Percentiles rank a stretch among this genome's conserved stretches.
Conservation (phyloP, 2,797 vertebrate genomes). For the Lepilemur septentrionalis region DNA sequence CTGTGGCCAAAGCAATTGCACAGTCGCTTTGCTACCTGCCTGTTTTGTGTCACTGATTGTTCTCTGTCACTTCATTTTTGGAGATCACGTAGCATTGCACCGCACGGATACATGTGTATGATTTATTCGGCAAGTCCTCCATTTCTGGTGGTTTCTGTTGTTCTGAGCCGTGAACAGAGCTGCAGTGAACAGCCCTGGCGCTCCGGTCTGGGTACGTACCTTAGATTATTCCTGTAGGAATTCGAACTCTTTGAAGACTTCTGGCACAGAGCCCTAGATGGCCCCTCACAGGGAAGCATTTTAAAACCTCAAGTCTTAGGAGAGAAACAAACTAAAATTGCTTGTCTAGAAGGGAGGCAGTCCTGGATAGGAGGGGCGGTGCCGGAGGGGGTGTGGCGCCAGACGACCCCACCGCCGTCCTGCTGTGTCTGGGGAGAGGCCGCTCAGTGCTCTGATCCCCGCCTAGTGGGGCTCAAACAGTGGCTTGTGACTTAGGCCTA, state of each 20-base stretch:
- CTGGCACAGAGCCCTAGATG: background rate
- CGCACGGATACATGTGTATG: too few relatives aligned
- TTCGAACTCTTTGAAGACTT: background rate
- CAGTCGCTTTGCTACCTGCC: background rate
- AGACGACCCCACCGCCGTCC: background rate
- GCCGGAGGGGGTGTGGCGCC: rapidly evolving
- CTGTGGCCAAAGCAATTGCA: background rate
- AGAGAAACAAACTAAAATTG: background rate
- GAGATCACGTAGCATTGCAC: background rate
- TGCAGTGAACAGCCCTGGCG: background rate
- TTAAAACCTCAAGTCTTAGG: background rate
- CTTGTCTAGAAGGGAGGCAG: background rate
- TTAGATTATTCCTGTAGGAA: background rate
- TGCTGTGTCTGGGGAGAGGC: background rate
- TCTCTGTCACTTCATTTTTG: background rate
- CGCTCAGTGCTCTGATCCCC: background rate
- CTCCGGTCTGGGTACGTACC: background rate
- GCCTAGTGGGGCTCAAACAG: background rate
- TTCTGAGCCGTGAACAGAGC: background rate
- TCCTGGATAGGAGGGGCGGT: background rate
- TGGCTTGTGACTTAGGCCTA: background rate
- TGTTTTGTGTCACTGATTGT: background rate
- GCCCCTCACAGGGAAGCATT: background rate
- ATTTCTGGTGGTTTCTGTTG: background rate
- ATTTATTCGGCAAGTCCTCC: background rate